These are phyloP conservation scores for Callyntrura guangdongensis DNA, from an alignment of 2,888 invertebrate genomes.

Conservation along the genomic window DNA sequence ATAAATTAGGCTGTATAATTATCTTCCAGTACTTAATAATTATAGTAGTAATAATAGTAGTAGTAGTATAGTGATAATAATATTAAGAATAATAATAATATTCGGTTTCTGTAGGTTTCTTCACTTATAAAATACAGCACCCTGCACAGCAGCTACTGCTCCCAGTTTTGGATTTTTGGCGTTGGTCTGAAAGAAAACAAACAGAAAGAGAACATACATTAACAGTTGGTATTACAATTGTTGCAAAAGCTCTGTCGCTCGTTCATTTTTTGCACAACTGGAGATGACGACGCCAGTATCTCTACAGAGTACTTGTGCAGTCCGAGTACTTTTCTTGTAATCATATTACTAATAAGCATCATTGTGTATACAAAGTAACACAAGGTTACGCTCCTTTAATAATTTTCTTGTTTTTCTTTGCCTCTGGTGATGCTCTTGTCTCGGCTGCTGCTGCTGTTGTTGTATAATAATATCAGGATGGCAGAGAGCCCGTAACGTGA, in stretches of 20 bases:
- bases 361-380: too few relatives aligned
- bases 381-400: too few relatives aligned
- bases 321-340: not conserved
- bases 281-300: too few relatives aligned
- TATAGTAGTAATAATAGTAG: slow-evolving; percentile 42
- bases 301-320: too few relatives aligned
- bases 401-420: too few relatives aligned
- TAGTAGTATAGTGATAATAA: slow-evolving; percentile 28
- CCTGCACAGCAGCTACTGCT: slow-evolving; percentile 98
- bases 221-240: not conserved
- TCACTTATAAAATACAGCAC: slow-evolving; percentile 95
- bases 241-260: not conserved
- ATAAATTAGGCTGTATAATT: too few relatives aligned
- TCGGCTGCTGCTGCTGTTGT: too few relatives aligned
- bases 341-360: too few relatives aligned
- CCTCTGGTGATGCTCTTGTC: too few relatives aligned
- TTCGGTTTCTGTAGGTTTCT: slow-evolving; percentile 66
- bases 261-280: too few relatives aligned
- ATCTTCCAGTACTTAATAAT: slow-evolving; percentile 3
- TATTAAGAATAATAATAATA: slow-evolving; percentile 63
- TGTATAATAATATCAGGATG: too few relatives aligned
- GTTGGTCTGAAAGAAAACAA: slow-evolving; percentile 91
- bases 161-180: slow-evolving; percentile 98
- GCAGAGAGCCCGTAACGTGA: too few relatives aligned
- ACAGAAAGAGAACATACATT: not conserved